These are phyloP conservation scores for Tillus elongatus DNA, from an alignment of 2,888 invertebrate genomes.

Conservation along the genomic window DNA sequence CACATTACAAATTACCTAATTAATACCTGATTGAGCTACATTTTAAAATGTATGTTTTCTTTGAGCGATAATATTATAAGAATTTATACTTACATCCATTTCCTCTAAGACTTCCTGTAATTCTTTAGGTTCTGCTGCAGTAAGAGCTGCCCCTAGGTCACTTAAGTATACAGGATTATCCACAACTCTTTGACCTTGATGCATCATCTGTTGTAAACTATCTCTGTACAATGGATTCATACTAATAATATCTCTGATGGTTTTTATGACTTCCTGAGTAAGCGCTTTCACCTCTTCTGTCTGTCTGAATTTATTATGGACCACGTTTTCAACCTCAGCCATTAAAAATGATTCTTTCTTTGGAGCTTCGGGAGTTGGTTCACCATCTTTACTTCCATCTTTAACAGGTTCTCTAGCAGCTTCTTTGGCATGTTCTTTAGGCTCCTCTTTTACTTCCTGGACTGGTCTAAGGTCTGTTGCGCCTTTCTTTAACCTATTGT, in stretches of 20 bases:
- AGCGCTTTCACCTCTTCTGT: slow-evolving; percentile 94
- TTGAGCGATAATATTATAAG: no score
- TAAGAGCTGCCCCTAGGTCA: slow-evolving; percentile 91
- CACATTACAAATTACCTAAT: no score
- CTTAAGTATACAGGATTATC: slow-evolving; percentile 98
- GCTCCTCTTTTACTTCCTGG: slow-evolving; percentile 17
- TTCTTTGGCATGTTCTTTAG: slow-evolving; percentile 15
- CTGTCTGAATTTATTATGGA: slow-evolving; percentile 78
- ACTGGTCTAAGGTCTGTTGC: slow-evolving; percentile 19
- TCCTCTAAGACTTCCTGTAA: slow-evolving; percentile 91
- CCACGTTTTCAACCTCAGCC: slow-evolving; percentile 90
- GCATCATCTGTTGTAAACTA: slow-evolving; percentile 94
- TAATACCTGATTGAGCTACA: no score
- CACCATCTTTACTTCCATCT: slow-evolving; percentile 16
- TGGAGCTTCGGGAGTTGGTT: slow-evolving; percentile 21
- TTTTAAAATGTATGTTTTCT: no score
- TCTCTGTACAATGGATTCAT: slow-evolving; percentile 96
- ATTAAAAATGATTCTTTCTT: slow-evolving; percentile 58
- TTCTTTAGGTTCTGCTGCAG: slow-evolving; percentile 84
- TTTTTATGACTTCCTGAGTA: slow-evolving; percentile 94
- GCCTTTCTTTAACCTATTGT: slow-evolving; percentile 32
- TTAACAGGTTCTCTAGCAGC: slow-evolving; percentile 20
- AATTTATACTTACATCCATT: slow-evolving; percentile 85
- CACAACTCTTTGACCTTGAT: slow-evolving; percentile 91
- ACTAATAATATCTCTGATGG: slow-evolving; percentile 93